Conservation (phyloP, 1,140 invertebrate genomes). For the Aphidius ervi region DNA sequence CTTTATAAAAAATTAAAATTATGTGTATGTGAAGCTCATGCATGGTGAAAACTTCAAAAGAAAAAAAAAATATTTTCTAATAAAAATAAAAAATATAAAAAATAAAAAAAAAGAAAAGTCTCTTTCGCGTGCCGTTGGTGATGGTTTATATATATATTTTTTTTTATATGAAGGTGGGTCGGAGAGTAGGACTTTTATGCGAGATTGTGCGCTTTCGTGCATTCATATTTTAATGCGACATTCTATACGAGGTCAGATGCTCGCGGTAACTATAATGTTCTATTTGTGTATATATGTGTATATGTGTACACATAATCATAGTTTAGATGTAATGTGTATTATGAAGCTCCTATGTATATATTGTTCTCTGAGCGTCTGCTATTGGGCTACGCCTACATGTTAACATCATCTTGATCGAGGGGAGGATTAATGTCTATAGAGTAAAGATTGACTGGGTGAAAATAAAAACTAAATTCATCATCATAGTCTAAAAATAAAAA, state of each 20-base stretch:
- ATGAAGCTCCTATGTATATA: constrained; percentile 37
- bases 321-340: constrained; percentile 6
- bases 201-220: constrained; percentile 28
- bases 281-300: constrained; percentile 17
- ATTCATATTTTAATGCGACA: constrained; percentile 52
- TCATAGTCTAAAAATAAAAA: no score
- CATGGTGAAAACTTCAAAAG: constrained; percentile 16
- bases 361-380: constrained; percentile 31
- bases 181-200: no score
- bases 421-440: not conserved
- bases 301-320: not conserved
- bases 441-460: no score
- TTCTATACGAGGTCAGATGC: constrained; percentile 47
- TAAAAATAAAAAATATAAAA: no score
- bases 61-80: no score
- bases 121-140: constrained; percentile 36
- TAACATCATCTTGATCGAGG: constrained; percentile 24
- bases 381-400: constrained; percentile 15
- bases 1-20: not conserved
- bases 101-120: constrained; percentile 17
- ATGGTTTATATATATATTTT: not conserved
- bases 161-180: no score
- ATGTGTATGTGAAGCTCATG: no score
- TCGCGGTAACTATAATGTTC: constrained; percentile 40
- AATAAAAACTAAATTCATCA: no score